phyloP scores from a whole-genome alignment of 2,797 vertebrate genomes.

The Myotis daubentonii region DNA sequence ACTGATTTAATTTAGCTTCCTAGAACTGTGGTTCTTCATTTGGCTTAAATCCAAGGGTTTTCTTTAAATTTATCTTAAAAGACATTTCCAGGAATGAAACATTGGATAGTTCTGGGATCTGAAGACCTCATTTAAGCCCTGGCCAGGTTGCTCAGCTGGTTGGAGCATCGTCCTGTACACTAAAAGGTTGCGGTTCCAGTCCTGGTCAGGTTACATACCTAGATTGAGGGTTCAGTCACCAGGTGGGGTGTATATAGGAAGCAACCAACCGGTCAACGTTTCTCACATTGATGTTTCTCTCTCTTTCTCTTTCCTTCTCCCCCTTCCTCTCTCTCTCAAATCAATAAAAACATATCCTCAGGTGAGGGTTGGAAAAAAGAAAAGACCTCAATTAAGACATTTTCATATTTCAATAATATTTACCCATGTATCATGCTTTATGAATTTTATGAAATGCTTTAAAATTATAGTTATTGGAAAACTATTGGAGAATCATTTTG shows the following conservation, averaged over 20 bases:
- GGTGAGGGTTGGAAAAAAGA: background rate
- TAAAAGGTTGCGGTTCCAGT: background rate
- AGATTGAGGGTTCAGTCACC: background rate
- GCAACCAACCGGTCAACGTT: background rate
- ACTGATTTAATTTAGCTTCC: conserved; percentile 28
- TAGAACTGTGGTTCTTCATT: background rate
- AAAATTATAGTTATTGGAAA: background rate
- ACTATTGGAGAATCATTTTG: background rate
- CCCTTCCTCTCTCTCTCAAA: background rate
- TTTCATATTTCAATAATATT: conserved; percentile 32
- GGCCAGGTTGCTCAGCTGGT: background rate
- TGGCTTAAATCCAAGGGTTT: background rate
- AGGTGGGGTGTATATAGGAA: background rate
- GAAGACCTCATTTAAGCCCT: background rate
- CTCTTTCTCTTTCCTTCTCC: background rate
- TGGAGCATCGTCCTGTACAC: background rate
- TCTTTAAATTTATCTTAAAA: conserved; percentile 42
- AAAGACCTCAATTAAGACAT: background rate
- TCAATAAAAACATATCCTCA: background rate
- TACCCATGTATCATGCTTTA: background rate
- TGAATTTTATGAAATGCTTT: conserved; percentile 34
- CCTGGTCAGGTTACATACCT: background rate
- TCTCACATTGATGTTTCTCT: background rate
- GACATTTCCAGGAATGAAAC: conserved; percentile 34
- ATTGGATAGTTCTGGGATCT: background rate